A percentile compares a stretch with the other conserved stretches of the same genome.
phyloP scores from a whole-genome alignment of 2,113 vertebrate genomes.

The Zosterops lateralis region DNA sequence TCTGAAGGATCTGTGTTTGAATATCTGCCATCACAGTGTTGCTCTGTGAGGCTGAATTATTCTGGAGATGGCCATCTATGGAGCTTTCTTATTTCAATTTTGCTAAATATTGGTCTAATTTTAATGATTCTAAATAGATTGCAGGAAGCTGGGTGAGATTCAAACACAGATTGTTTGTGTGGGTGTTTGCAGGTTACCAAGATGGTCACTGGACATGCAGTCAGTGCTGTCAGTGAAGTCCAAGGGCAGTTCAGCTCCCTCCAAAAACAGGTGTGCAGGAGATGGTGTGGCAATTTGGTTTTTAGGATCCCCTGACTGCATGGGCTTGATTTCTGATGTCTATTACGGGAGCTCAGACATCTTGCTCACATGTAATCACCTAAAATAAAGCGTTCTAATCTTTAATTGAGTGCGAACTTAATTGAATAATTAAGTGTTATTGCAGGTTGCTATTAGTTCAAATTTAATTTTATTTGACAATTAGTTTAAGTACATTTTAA shows the following conservation, averaged over 20 bases:
- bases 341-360: neutral
- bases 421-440: neutral
- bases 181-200: neutral
- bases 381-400: neutral
- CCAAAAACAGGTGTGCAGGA: neutral
- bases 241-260: neutral
- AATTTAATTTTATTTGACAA: neutral
- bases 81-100: neutral
- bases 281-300: neutral
- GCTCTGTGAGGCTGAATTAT: neutral
- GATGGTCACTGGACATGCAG: accelerated
- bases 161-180: neutral
- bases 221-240: neutral
- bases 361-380: neutral
- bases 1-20: neutral
- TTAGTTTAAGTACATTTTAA: neutral
- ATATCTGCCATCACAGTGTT: neutral
- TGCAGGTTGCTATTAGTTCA: neutral
- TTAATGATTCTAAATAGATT: neutral
- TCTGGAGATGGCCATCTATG: neutral
- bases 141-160: neutral
- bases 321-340: accelerated
- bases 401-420: neutral
- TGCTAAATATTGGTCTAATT: neutral
- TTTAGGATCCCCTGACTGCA: neutral